Conservation (phyloP, 2,888 invertebrate species). For the Stenodera caucasica region DNA sequence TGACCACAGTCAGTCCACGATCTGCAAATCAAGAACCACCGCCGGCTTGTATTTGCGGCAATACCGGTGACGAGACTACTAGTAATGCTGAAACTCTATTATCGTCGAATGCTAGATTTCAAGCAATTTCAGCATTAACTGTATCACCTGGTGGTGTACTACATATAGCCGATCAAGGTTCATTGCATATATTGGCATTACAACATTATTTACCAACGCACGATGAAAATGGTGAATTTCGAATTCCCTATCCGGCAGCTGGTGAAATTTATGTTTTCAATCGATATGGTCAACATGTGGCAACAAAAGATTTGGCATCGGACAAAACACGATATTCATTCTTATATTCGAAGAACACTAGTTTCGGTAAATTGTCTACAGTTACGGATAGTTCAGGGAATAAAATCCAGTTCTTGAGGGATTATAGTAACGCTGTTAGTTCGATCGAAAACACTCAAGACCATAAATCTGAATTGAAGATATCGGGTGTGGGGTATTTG, state of each 20-base stretch:
- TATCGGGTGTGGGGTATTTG: slow-evolving; percentile 90
- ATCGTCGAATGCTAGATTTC: slow-evolving; percentile 86
- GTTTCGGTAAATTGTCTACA: slow-evolving; percentile 90
- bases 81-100: slow-evolving; percentile 82
- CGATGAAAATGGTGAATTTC: slow-evolving; percentile 87
- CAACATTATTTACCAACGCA: slow-evolving; percentile 86
- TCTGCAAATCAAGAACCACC: slow-evolving; percentile 44
- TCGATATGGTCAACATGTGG: slow-evolving; percentile 90
- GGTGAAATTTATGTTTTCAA: slow-evolving; percentile 94
- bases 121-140: slow-evolving; percentile 82
- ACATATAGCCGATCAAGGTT: slow-evolving; percentile 94
- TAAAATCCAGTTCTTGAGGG: slow-evolving; percentile 87
- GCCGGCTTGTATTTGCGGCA: slow-evolving; percentile 49
- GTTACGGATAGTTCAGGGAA: slow-evolving; percentile 94
- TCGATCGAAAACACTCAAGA: slow-evolving; percentile 94
- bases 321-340: slow-evolving; percentile 93
- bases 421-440: slow-evolving; percentile 90
- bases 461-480: slow-evolving; percentile 87
- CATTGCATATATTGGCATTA: slow-evolving; percentile 79
- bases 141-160: slow-evolving; percentile 96
- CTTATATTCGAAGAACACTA: slow-evolving; percentile 94
- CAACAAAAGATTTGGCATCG: slow-evolving; percentile 93
- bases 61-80: slow-evolving; percentile 63
- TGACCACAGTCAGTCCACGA: slow-evolving; percentile 58
- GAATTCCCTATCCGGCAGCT: slow-evolving; percentile 90